Conservation (phyloP, 2,113 vertebrate genomes). For the Ciconia maguari region DNA sequence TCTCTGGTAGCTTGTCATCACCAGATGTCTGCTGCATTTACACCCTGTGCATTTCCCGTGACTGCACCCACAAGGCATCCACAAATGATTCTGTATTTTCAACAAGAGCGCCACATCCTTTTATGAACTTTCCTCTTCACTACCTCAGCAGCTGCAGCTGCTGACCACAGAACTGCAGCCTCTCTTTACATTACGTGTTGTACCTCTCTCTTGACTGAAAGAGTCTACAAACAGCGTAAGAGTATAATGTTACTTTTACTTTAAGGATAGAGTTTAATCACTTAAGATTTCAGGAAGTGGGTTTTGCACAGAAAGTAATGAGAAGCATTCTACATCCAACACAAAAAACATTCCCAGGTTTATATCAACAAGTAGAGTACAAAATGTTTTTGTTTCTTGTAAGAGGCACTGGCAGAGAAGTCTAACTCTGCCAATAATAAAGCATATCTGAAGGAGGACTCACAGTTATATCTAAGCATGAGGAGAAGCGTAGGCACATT, state of each 20-base stretch:
- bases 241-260: not conserved
- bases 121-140: not conserved
- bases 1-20: constrained; percentile 7
- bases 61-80: not conserved
- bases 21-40: constrained; percentile 40
- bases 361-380: not conserved
- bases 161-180: not conserved
- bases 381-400: not conserved
- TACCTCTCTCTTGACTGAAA: not conserved
- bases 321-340: not conserved
- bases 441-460: not conserved
- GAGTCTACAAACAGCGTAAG: not conserved
- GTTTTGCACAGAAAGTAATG: not conserved
- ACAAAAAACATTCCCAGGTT: not conserved
- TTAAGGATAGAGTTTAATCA: not conserved
- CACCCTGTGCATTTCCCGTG: constrained; percentile 7
- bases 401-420: not conserved
- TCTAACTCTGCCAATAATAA: not conserved
- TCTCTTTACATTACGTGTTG: not conserved
- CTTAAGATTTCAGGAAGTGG: not conserved
- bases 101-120: not conserved
- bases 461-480: not conserved
- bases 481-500: not conserved
- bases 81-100: constrained; percentile 29
- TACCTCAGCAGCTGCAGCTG: constrained; percentile 25